Percentiles rank a stretch among this genome's conserved stretches.
phyloP scores from a whole-genome alignment of 1,140 invertebrate genomes.

The Lordiphosa collinella region DNA sequence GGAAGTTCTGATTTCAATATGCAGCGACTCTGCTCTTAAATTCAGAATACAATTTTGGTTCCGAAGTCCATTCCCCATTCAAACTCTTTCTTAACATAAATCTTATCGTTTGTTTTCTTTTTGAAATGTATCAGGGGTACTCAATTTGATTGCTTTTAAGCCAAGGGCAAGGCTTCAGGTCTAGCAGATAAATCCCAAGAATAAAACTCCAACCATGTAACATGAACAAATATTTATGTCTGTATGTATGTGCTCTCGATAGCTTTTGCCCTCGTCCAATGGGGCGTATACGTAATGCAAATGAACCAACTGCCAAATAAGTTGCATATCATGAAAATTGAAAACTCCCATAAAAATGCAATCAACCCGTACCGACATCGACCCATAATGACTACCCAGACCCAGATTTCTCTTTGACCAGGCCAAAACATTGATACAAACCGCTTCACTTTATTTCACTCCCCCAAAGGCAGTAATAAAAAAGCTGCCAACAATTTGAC shows the following conservation, averaged over 20 bases:
- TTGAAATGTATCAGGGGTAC: too few relatives aligned
- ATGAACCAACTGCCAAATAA: neutral
- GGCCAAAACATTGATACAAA: neutral
- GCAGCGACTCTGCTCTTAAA: too few relatives aligned
- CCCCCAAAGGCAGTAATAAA: neutral
- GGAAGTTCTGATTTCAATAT: too few relatives aligned
- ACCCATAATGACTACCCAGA: neutral
- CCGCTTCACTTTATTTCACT: neutral
- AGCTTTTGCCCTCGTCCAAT: too few relatives aligned
- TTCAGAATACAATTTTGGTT: too few relatives aligned
- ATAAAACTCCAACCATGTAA: too few relatives aligned
- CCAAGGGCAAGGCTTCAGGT: too few relatives aligned
- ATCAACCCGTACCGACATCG: neutral
- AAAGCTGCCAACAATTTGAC: constrained; percentile 67
- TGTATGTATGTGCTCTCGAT: neutral
- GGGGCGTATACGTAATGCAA: neutral
- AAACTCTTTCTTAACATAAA: too few relatives aligned
- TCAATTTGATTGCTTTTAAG: too few relatives aligned
- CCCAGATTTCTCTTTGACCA: constrained; percentile 3
- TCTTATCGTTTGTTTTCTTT: too few relatives aligned
- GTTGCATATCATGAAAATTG: constrained; percentile 1
- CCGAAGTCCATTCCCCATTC: too few relatives aligned
- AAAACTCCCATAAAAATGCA: constrained; percentile 7
- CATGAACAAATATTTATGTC: neutral
- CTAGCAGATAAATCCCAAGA: too few relatives aligned